Percentiles rank a stretch among this genome's conserved stretches.
Conservation (phyloP, 2,797 vertebrate species). For the Sebastes iracundus region DNA sequence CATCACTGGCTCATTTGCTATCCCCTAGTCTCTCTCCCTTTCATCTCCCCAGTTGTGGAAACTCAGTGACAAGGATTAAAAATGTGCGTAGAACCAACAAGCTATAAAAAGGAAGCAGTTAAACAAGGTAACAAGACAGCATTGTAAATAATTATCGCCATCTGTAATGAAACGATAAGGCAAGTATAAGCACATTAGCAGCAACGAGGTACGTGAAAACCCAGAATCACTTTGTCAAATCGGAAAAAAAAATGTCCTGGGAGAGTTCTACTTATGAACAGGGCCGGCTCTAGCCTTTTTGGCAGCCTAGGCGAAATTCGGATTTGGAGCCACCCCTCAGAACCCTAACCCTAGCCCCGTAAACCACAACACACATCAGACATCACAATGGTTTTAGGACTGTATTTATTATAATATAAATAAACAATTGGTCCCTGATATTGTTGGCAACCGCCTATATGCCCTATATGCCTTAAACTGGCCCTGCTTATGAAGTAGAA, state of each 20-base stretch:
- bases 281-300: no score
- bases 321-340: no score
- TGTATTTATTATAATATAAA: no score
- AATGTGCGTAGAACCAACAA: slow-evolving; percentile 17
- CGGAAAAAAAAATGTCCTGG: neutral
- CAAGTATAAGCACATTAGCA: neutral
- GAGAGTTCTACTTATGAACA: neutral
- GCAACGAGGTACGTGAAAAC: slow-evolving; percentile 6
- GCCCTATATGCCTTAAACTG: no score
- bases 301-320: no score
- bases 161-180: neutral
- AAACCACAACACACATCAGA: no score
- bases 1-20: slow-evolving; percentile 32
- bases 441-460: no score
- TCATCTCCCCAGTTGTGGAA: slow-evolving; percentile 11
- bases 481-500: neutral
- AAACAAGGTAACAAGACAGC: slow-evolving; percentile 1
- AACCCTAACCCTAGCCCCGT: no score
- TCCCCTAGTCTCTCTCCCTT: neutral
- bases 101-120: slow-evolving; percentile 9
- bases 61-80: slow-evolving; percentile 18
- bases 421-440: no score
- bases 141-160: neutral
- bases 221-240: neutral
- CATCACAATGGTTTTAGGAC: no score